A percentile compares a stretch with the other conserved stretches of the same genome.
Conservation (phyloP, 2,113 vertebrate species). For the Planiliza haematocheilus region DNA sequence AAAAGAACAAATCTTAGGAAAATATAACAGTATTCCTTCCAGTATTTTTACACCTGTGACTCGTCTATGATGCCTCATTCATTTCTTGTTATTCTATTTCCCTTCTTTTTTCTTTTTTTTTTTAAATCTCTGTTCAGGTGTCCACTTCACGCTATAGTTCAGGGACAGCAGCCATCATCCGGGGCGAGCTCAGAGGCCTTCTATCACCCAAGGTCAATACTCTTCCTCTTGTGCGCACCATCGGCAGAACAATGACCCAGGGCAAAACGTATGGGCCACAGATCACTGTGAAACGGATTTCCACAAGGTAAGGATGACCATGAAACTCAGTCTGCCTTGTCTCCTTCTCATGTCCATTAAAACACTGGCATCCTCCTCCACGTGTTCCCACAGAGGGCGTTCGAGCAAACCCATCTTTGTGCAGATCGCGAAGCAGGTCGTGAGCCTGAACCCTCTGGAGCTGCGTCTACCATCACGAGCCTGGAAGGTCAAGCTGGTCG, state of each 20-base stretch:
- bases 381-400: constrained; percentile 79
- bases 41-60: background rate
- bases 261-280: constrained; percentile 88
- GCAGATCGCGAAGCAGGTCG: constrained; percentile 87
- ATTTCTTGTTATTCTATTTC: background rate
- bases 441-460: constrained; percentile 84
- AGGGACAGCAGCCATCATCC: constrained; percentile 83
- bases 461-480: constrained; percentile 86
- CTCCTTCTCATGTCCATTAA: background rate
- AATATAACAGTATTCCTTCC: background rate
- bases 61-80: background rate
- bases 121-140: constrained; percentile 62
- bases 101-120: background rate
- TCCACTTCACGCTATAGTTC: constrained; percentile 82
- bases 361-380: background rate
- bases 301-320: constrained; percentile 77
- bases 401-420: constrained; percentile 88
- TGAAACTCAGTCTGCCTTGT: background rate
- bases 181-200: constrained; percentile 84
- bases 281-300: constrained; percentile 87
- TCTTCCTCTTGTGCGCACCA: constrained; percentile 85
- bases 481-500: constrained; percentile 87
- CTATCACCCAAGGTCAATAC: constrained; percentile 87
- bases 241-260: constrained; percentile 86
- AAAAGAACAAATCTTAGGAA: background rate